Percentiles rank a stretch among this genome's conserved stretches.
These are phyloP conservation scores for Etheostoma perlongum DNA, from an alignment of 2,797 vertebrate species.

Conservation along the genomic window DNA sequence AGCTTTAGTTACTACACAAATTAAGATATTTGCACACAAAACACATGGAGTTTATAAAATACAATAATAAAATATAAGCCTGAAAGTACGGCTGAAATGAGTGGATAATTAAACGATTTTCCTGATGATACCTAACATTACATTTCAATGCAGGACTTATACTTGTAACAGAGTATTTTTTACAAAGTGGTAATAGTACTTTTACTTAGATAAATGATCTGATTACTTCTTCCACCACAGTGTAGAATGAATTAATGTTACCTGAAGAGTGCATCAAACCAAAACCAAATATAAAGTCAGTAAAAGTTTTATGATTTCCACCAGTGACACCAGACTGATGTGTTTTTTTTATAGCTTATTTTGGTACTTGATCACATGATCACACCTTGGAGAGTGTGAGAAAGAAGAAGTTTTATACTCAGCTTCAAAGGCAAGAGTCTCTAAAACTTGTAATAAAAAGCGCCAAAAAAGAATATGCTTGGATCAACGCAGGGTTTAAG, in stretches of 20 bases:
- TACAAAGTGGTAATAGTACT: too few relatives aligned
- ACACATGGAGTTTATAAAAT: not conserved
- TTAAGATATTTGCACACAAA: too few relatives aligned
- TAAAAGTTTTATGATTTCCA: not conserved
- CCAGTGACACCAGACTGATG: not conserved
- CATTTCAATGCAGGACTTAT: too few relatives aligned
- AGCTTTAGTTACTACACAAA: too few relatives aligned
- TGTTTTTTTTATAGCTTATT: not conserved
- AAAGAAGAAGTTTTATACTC: not conserved
- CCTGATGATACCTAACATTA: too few relatives aligned
- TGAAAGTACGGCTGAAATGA: too few relatives aligned
- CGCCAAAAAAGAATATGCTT: not conserved
- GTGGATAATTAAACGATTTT: too few relatives aligned
- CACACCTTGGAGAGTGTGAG: not conserved
- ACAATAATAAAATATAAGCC: too few relatives aligned
- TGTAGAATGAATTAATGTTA: not conserved
- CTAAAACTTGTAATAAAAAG: not conserved
- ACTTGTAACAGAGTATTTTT: too few relatives aligned
- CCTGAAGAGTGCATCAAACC: not conserved
- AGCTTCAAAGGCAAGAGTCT: not conserved
- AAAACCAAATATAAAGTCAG: conserved; percentile 1
- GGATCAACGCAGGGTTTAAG: conserved; percentile 7
- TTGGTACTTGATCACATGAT: not conserved
- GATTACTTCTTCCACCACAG: not conserved
- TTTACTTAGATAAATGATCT: too few relatives aligned